Conservation (phyloP, 2,888 invertebrate genomes). For the Willowsia nigromaculata region DNA sequence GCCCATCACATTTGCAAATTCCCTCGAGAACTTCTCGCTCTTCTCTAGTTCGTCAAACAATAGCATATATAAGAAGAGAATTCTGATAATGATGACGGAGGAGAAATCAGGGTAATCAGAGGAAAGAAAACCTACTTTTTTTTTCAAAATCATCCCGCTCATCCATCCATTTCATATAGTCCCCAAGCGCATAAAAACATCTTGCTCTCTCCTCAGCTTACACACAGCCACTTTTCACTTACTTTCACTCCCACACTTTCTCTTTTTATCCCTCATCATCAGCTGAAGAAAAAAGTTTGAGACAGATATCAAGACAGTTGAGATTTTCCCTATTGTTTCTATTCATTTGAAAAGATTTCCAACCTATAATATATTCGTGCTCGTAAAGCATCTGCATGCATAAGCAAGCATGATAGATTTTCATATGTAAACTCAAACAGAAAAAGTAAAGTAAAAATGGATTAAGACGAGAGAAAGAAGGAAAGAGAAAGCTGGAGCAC, state of each 20-base stretch:
- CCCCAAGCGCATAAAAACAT: neutral
- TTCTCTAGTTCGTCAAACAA: neutral
- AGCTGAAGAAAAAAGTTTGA: neutral
- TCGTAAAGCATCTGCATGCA: neutral
- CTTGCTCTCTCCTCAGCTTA: neutral
- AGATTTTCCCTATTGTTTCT: slow-evolving; percentile 11
- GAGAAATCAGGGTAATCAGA: slow-evolving; percentile 43
- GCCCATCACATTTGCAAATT: slow-evolving; percentile 33
- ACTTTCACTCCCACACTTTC: neutral
- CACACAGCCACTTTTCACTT: too few species aligned
- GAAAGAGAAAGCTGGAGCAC: neutral
- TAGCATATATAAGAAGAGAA: neutral
- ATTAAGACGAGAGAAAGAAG: neutral
- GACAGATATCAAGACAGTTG: neutral
- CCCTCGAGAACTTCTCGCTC: slow-evolving; percentile 1
- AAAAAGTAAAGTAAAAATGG: neutral
- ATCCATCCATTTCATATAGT: neutral
- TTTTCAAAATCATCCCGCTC: slow-evolving; percentile 3
- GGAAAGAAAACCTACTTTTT: slow-evolving; percentile 27
- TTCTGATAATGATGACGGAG: neutral
- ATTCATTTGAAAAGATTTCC: slow-evolving; percentile 8
- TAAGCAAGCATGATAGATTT: neutral
- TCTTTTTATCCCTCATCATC: neutral
- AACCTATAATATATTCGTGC: neutral
- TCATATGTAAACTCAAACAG: neutral